Percentiles rank a stretch among this genome's conserved stretches.
Conservation (phyloP, 2,888 invertebrate genomes). For the Catocala nupta region DNA sequence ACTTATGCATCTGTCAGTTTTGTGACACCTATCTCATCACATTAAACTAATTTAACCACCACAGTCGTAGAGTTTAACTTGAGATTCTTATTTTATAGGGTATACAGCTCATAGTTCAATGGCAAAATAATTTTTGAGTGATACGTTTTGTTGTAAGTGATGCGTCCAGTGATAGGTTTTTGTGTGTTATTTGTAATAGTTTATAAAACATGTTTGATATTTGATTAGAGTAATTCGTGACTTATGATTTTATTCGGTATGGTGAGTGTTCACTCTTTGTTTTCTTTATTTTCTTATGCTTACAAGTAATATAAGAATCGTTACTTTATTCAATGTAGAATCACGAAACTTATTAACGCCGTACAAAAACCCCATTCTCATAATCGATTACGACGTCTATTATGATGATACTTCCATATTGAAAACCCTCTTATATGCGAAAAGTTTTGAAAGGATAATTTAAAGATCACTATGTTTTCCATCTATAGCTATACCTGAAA, state of each 20-base stretch:
- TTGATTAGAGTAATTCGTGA: conserved; percentile 46
- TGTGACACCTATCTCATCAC: conserved; percentile 39
- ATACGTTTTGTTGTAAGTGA: conserved; percentile 28
- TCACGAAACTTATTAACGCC: too few species aligned
- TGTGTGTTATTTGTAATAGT: conserved; percentile 39
- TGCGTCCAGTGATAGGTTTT: conserved; percentile 39
- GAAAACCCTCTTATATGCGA: too few species aligned
- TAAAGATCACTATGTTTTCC: too few species aligned
- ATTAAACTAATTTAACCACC: conserved; percentile 14
- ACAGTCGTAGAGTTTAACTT: neutral
- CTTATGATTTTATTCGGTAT: conserved; percentile 30
- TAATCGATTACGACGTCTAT: too few species aligned
- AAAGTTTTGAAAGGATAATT: too few species aligned
- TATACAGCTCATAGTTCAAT: neutral
- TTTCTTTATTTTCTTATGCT: neutral
- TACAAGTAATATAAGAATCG: too few species aligned
- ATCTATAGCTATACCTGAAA: too few species aligned
- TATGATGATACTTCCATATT: too few species aligned
- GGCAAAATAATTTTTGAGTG: neutral
- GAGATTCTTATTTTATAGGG: neutral
- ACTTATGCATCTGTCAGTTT: conserved; percentile 42
- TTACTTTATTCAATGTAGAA: too few species aligned
- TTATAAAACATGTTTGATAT: conserved; percentile 43
- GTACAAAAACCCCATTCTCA: too few species aligned
- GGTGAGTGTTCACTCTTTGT: conserved; percentile 1